phyloP scores from a whole-genome alignment of 2,113 vertebrate genomes.

The Plecotus auritus region DNA sequence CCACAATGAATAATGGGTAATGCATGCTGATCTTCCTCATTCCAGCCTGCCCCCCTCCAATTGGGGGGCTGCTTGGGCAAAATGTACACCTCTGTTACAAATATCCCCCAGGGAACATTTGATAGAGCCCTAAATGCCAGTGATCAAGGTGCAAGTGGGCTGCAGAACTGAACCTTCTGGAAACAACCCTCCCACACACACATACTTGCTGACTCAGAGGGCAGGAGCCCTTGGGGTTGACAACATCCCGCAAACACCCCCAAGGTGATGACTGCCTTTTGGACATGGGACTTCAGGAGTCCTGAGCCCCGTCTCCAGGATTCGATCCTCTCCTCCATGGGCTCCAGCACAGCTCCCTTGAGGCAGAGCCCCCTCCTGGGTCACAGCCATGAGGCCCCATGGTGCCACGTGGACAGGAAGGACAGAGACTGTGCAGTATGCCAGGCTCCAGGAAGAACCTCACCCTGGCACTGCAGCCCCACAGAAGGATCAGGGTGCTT shows the following conservation, averaged over 20 bases:
- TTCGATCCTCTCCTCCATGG: neutral
- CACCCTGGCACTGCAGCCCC: neutral
- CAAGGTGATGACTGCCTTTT: neutral
- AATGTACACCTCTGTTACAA: neutral
- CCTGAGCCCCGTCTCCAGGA: neutral
- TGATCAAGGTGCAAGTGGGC: neutral
- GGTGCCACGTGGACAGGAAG: neutral
- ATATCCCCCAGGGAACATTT: neutral
- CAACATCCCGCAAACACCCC: neutral
- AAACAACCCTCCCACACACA: neutral
- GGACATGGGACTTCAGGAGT: neutral
- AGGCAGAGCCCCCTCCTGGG: neutral
- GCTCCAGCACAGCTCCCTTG: neutral
- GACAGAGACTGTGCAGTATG: neutral
- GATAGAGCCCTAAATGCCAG: neutral
- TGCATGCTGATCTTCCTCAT: neutral
- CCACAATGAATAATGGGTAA: neutral
- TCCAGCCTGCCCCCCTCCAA: neutral
- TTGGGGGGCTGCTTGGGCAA: neutral
- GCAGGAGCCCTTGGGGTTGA: neutral
- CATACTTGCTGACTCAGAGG: neutral
- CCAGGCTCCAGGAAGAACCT: neutral
- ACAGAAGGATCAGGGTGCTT: neutral
- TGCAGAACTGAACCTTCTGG: neutral
- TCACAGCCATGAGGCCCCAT: neutral